Base-by-base conservation (phyloP, 2,888 invertebrate genomes). In the Habrosyne pyritoides region DNA sequence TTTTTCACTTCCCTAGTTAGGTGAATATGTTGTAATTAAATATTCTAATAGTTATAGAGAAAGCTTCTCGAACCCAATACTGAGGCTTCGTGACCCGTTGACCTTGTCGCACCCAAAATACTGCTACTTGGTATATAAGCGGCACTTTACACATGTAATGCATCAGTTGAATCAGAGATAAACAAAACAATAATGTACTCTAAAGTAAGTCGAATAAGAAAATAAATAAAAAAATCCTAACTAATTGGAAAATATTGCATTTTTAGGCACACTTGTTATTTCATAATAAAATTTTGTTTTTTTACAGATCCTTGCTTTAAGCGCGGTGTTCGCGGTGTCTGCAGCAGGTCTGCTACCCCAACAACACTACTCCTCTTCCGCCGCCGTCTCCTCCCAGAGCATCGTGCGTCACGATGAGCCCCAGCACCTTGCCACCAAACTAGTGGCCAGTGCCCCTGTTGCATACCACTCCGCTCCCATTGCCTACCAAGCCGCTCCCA, bases 351-450 rank as follows among this genome's bases (percentile, higher is more conserved):
- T 89, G 30, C 59, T 88, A 59, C 73, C 84, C 0, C 73, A 93
- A n/a, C 75, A 79, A 46, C 91, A 91, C 72, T 87, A 88, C 67
- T 82, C 88, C 24, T 69, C 81, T 0, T 84, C 87, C 8, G 83
- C 73, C 2, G 88, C 87, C 1, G 87, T 90, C 22, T 87, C 87
- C 22, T 86, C 91, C 14, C 93, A 93, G 67, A 87, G 86, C 73
- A 87, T 91, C 53, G 83, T 87, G 59, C 89, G 77, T 53, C 89
- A 86, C 62, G 86, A 85, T 65, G 83, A 86, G 59, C 71, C 63
- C 42, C 68, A 64, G 21, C 67, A 63, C 36, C 72, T 66, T 54
- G 66, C 70, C 18, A 64, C 81, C 69, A 73, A 74, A 22, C 61
- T 71, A 52, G 62, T 66, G 46, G 60, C 76, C 2, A 73, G 81